A percentile compares a stretch with the other conserved stretches of the same genome.
phyloP scores from a whole-genome alignment of 2,113 vertebrate species.

The Cyprinodon variegatus region DNA sequence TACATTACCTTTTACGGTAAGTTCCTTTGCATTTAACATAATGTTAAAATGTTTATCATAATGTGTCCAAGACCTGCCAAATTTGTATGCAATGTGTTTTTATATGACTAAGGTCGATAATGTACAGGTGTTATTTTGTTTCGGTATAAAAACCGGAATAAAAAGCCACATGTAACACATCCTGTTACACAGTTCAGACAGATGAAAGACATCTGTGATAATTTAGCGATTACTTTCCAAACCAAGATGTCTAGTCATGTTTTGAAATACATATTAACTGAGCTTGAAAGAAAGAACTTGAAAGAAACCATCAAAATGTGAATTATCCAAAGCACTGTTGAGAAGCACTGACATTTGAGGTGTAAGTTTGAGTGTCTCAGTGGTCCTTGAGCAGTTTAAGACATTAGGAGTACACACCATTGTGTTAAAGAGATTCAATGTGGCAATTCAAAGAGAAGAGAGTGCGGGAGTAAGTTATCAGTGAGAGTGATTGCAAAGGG shows the following conservation, averaged over 20 bases:
- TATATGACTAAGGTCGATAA: background rate
- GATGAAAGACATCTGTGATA: background rate
- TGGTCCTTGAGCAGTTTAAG: slow-evolving; percentile 21
- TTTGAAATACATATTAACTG: background rate
- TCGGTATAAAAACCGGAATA: background rate
- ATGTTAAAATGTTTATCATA: too few species aligned
- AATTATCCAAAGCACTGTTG: background rate
- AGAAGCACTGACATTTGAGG: slow-evolving; percentile 8
- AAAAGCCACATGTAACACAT: background rate
- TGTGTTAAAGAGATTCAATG: slow-evolving; percentile 20
- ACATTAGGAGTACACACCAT: slow-evolving; percentile 16
- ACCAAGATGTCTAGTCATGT: background rate
- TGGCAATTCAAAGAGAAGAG: slow-evolving; percentile 22
- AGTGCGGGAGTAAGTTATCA: slow-evolving; percentile 28
- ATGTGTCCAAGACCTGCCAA: too few species aligned
- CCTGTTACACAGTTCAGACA: background rate
- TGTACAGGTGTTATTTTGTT: background rate
- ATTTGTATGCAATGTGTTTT: background rate
- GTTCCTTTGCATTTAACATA: too few species aligned
- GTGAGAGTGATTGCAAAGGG: slow-evolving; percentile 36
- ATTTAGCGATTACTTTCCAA: background rate
- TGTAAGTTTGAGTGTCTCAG: slow-evolving; percentile 16
- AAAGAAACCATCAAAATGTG: background rate
- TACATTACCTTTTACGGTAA: too few species aligned
- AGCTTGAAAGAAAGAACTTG: background rate